Evolutionary conservation across 2,113 vertebrate genomes (phyloP).

Genomic region (Phalacrocorax brasilianus): DNA sequence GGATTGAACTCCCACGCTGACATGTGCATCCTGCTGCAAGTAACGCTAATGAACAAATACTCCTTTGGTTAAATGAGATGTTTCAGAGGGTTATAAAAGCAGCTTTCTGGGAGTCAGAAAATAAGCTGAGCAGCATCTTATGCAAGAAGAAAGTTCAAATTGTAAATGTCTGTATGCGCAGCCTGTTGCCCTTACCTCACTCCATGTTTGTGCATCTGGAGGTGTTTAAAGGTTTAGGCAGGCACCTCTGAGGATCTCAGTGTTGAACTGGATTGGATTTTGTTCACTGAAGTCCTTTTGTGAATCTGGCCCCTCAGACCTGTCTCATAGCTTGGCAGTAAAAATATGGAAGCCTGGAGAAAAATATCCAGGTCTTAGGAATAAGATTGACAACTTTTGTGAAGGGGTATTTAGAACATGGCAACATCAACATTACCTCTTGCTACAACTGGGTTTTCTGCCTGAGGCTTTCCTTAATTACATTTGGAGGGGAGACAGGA

Average conservation of each 20-base stretch:
- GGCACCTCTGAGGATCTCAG: not conserved
- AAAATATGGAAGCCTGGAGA: not conserved
- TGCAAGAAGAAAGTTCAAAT: not conserved
- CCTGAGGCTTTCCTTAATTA: conserved; percentile 43
- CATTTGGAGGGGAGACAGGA: not conserved
- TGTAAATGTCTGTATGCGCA: not conserved
- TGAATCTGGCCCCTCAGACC: not conserved
- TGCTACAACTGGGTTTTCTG: not conserved
- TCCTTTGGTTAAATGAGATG: conserved; percentile 8
- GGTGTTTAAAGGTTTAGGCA: not conserved
- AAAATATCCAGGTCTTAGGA: not conserved
- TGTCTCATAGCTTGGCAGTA: not conserved
- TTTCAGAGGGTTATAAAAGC: conserved; percentile 27
- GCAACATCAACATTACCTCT: not conserved
- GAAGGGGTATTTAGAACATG: not conserved
- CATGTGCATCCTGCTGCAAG: conserved; percentile 44
- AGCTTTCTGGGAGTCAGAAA: conserved; percentile 41
- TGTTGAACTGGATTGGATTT: not conserved
- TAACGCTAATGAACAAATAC: conserved; percentile 12
- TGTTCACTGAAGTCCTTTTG: not conserved
- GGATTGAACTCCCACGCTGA: conserved; percentile 40
- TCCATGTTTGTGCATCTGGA: not conserved
- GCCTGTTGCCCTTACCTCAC: not conserved
- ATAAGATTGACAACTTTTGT: not conserved
- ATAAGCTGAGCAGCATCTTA: conserved; percentile 1